A percentile compares a stretch with the other conserved stretches of the same genome.
phyloP scores from a whole-genome alignment of 2,888 invertebrate genomes.

The Athalia cordata region DNA sequence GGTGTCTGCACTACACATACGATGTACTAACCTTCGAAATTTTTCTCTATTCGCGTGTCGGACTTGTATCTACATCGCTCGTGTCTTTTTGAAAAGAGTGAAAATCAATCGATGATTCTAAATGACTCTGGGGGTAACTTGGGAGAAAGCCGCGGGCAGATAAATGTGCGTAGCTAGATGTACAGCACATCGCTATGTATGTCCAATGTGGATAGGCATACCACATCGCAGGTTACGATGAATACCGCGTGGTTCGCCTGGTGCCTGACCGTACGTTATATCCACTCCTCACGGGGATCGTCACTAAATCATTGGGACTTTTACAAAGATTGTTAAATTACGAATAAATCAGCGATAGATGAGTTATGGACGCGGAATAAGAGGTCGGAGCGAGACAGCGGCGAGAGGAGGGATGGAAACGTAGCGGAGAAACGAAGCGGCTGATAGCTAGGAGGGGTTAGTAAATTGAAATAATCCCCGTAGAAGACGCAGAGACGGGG shows the following conservation, averaged over 20 bases:
- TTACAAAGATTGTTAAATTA: slow-evolving; percentile 45
- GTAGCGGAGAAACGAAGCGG: neutral
- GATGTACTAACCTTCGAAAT: no score
- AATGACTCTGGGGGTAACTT: no score
- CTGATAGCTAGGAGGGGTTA: slow-evolving; percentile 39
- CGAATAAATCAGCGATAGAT: slow-evolving; percentile 50
- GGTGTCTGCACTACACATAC: no score
- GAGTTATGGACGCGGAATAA: slow-evolving; percentile 48
- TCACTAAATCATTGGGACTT: slow-evolving; percentile 44
- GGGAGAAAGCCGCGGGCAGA: no score
- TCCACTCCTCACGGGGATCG: neutral
- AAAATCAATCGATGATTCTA: no score
- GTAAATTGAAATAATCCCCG: slow-evolving; percentile 70
- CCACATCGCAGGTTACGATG: neutral
- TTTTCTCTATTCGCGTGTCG: no score
- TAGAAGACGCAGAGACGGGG: slow-evolving; percentile 29
- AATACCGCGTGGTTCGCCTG: neutral
- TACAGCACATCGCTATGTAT: neutral
- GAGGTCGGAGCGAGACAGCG: slow-evolving; percentile 44
- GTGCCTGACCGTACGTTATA: neutral
- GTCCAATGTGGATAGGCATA: no score
- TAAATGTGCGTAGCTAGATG: no score
- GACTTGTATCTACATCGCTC: no score
- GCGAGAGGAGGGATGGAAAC: neutral
- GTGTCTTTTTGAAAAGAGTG: no score